These are phyloP conservation scores for Onchidella celtica DNA, from an alignment of 2,888 invertebrate species.

Conservation along the genomic window DNA sequence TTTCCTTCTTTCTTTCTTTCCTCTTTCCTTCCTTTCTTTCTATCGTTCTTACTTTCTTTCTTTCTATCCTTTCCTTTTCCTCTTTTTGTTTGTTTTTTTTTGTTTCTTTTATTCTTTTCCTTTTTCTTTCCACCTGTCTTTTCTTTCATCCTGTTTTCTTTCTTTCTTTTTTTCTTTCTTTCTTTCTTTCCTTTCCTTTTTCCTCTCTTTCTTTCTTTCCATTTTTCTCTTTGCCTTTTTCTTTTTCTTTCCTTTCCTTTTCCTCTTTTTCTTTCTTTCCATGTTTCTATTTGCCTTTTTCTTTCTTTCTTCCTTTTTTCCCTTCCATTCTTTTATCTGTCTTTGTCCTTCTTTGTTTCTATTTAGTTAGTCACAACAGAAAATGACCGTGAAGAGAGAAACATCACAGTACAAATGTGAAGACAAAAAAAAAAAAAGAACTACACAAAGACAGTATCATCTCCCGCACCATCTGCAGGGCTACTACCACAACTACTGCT, in stretches of 20 bases:
- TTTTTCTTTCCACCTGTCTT: not conserved
- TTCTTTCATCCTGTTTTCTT: not conserved
- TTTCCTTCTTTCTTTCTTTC: slow-evolving; percentile 4
- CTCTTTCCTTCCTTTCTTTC: not conserved
- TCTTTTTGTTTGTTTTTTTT: slow-evolving; percentile 13
- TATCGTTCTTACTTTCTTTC: not conserved
- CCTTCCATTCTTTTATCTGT: too few species aligned
- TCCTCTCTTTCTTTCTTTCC: not conserved
- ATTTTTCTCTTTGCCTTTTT: not conserved
- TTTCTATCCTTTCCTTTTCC: slow-evolving; percentile 4
- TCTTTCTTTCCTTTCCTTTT: not conserved
- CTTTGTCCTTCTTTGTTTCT: too few species aligned
- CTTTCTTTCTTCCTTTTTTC: too few species aligned
- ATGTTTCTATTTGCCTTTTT: too few species aligned
- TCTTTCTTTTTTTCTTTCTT: not conserved
- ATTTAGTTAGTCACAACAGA: too few species aligned
- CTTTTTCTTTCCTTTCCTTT: not conserved
- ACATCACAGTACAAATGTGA: too few species aligned
- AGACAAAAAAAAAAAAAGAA: too few species aligned
- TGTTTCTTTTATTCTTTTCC: not conserved
- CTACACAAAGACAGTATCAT: not conserved
- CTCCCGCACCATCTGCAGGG: too few species aligned
- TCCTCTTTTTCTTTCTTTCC: too few species aligned
- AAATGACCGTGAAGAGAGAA: too few species aligned
- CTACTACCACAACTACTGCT: too few species aligned